Evolutionary conservation across 2,113 vertebrate genomes (phyloP).

Genomic region (Tragelaphus strepsiceros): DNA sequence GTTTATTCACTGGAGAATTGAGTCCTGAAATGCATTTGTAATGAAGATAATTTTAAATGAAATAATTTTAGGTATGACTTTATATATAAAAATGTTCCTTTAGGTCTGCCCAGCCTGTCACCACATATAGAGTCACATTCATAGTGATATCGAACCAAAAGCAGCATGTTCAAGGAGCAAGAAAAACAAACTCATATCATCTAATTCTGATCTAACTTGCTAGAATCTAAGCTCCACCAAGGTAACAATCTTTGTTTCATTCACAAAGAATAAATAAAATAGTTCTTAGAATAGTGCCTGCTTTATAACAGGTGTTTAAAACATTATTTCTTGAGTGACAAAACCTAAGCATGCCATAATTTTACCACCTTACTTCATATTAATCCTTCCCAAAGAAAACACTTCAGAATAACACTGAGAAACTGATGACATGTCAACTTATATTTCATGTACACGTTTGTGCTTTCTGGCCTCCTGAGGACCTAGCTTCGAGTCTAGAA

Average conservation of each 20-base stretch:
- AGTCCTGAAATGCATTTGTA: background rate
- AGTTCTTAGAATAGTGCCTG: background rate
- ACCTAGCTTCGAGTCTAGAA: background rate
- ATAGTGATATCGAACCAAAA: background rate
- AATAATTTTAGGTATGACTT: conserved; percentile 1
- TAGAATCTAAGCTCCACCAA: background rate
- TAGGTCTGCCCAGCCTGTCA: background rate
- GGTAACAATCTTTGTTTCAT: background rate
- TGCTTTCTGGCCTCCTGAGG: background rate
- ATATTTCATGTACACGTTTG: background rate
- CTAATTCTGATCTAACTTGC: background rate
- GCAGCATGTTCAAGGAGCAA: background rate
- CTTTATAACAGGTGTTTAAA: background rate
- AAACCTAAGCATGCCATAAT: background rate
- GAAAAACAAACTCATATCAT: background rate
- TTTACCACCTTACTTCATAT: background rate
- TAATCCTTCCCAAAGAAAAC: background rate
- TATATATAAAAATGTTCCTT: background rate
- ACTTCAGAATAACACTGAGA: background rate
- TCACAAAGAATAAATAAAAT: background rate
- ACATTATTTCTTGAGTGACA: background rate
- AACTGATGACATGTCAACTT: background rate
- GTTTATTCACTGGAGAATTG: conserved; percentile 13
- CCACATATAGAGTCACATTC: background rate
- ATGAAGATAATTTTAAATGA: background rate